Evolutionary conservation across 2,797 vertebrate species (phyloP).

Genomic region (Sebastes ruberrimus): DNA sequence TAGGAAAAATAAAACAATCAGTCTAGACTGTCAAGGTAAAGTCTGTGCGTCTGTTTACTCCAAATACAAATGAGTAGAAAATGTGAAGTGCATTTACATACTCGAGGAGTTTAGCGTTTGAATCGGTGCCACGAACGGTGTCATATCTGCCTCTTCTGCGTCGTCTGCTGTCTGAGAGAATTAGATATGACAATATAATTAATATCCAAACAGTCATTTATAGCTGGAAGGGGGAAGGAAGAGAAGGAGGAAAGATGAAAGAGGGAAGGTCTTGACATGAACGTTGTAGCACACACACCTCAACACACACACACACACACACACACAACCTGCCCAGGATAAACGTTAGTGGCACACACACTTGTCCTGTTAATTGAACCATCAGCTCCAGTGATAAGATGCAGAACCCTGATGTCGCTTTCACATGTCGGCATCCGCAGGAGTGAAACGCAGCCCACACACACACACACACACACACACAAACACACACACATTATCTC

Average conservation of each 20-base stretch:
- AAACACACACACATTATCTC: background rate
- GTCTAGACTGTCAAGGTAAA: constrained; percentile 16
- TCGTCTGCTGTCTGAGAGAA: constrained; percentile 29
- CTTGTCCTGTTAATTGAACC: constrained; percentile 76
- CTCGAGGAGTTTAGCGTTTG: constrained; percentile 14
- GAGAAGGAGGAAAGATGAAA: constrained; percentile 12
- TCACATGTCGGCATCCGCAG: constrained; percentile 61
- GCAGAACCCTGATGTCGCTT: constrained; percentile 66
- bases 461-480: constrained; percentile 37
- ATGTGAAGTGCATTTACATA: constrained; percentile 6
- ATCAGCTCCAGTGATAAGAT: constrained; percentile 70
- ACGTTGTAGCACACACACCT: background rate
- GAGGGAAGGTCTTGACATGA: constrained; percentile 27
- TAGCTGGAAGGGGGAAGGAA: constrained; percentile 30
- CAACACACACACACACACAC: background rate
- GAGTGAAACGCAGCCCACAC: constrained; percentile 48
- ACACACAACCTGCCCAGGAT: constrained; percentile 41
- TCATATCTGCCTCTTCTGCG: constrained; percentile 7
- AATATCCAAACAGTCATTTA: constrained; percentile 47
- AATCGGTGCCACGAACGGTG: constrained; percentile 15
- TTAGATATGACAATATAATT: constrained; percentile 54
- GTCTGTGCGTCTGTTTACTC: background rate
- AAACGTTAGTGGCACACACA: constrained; percentile 54
- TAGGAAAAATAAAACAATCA: background rate
- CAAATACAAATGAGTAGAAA: constrained; percentile 2